Percentiles rank a stretch among this genome's conserved stretches.
phyloP scores from a whole-genome alignment of 2,888 invertebrate species.

The Lomographa bimaculata region DNA sequence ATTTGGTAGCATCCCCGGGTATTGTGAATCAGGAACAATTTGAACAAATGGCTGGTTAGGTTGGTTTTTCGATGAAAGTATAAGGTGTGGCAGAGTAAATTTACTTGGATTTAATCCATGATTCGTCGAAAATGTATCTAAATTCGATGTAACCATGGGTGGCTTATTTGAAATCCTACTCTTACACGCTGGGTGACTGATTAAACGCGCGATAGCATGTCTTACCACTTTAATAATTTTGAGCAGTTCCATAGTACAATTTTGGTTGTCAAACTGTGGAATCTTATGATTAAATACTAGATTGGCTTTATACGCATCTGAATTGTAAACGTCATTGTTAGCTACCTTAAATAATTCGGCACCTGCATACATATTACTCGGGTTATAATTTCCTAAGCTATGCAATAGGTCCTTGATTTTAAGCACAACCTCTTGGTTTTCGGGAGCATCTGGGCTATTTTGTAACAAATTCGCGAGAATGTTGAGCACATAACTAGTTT shows the following conservation, averaged over 20 bases:
- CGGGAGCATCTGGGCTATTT: conserved; percentile 11
- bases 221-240: conserved; percentile 41
- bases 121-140: no score
- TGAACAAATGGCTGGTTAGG: no score
- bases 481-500: conserved; percentile 14
- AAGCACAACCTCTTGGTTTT: conserved; percentile 21
- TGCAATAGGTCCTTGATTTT: conserved; percentile 25
- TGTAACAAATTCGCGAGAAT: conserved; percentile 20
- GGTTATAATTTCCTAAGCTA: conserved; percentile 28
- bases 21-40: no score
- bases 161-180: background rate
- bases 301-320: conserved; percentile 24
- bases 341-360: no score
- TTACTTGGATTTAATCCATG: no score
- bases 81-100: no score
- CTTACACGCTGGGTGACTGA: conserved; percentile 14
- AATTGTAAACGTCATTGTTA: background rate
- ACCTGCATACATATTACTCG: no score
- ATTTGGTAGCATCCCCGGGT: no score
- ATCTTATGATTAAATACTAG: conserved; percentile 39
- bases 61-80: no score
- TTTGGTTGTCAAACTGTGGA: conserved; percentile 32
- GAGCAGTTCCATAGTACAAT: conserved; percentile 40
- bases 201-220: conserved; percentile 34
- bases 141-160: no score